These are phyloP conservation scores for Hippocampus zosterae DNA, from an alignment of 2,113 vertebrate species.

Conservation along the genomic window DNA sequence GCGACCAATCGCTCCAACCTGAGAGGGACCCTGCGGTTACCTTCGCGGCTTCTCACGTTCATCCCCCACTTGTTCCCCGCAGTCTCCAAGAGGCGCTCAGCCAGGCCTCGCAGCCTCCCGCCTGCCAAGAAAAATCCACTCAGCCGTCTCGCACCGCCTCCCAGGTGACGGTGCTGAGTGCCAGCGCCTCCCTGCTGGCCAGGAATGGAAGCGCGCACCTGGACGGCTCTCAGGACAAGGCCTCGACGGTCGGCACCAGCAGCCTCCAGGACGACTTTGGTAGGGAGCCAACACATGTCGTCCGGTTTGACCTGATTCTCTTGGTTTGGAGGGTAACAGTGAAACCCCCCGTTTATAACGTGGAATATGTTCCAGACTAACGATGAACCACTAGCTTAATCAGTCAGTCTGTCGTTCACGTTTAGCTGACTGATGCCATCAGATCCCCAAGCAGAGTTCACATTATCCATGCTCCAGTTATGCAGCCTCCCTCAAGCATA, in stretches of 20 bases:
- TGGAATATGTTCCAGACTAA: too few species aligned
- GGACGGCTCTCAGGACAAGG: constrained; percentile 93
- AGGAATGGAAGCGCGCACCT: constrained; percentile 97
- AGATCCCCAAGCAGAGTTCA: constrained; percentile 29
- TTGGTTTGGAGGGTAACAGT: not conserved
- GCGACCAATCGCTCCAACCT: too few species aligned
- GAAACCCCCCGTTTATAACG: not conserved
- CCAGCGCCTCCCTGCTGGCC: constrained; percentile 98
- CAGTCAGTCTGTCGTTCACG: not conserved
- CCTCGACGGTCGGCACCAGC: constrained; percentile 87
- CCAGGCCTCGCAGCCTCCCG: constrained; percentile 90
- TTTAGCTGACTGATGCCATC: constrained; percentile 18
- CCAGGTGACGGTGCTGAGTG: constrained; percentile 92
- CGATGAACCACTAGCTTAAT: not conserved
- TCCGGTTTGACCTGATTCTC: not conserved
- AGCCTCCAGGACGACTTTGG: constrained; percentile 96
- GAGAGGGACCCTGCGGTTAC: not conserved
- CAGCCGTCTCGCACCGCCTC: constrained; percentile 90
- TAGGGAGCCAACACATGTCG: constrained; percentile 53
- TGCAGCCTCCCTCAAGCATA: constrained; percentile 30
- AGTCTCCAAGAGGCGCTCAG: constrained; percentile 97
- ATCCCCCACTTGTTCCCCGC: constrained; percentile 72
- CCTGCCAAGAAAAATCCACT: constrained; percentile 81
- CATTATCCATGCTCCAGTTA: constrained; percentile 57
- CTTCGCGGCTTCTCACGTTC: constrained; percentile 32